phyloP scores from a whole-genome alignment of 1,140 invertebrate species.

The Diploscapter pachys region DNA sequence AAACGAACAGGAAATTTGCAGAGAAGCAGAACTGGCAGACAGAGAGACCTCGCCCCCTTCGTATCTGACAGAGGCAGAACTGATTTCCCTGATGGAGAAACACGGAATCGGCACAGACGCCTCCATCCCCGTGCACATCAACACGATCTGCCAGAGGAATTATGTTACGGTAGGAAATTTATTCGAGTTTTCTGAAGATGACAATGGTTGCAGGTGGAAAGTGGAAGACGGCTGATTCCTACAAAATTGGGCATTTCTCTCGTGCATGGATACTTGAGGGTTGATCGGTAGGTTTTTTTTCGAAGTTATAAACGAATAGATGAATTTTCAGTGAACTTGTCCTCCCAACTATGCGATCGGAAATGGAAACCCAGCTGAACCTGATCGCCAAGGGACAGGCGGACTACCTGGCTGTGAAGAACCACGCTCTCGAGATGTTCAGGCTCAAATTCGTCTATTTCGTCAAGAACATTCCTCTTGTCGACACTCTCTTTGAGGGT shows the following conservation, averaged over 20 bases:
- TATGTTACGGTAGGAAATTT: constrained; percentile 76
- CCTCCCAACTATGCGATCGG: constrained; percentile 90
- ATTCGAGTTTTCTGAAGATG: constrained; percentile 59
- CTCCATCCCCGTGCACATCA: constrained; percentile 98
- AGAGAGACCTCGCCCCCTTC: constrained; percentile 90
- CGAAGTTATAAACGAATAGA: too few species aligned
- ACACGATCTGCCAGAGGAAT: constrained; percentile 95
- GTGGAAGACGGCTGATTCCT: constrained; percentile 58
- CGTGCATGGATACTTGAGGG: constrained; percentile 89
- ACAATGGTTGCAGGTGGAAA: constrained; percentile 37
- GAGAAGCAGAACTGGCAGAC: constrained; percentile 74
- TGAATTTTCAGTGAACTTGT: constrained; percentile 71
- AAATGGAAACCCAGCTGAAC: constrained; percentile 91
- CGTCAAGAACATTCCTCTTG: constrained; percentile 81
- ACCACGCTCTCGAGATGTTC: constrained; percentile 90
- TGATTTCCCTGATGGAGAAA: constrained; percentile 98
- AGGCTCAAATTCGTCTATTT: constrained; percentile 92
- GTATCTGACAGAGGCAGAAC: constrained; percentile 92
- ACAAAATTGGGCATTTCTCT: constrained; percentile 80
- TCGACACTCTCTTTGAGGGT: constrained; percentile 89
- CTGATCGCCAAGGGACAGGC: constrained; percentile 86
- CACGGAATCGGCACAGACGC: constrained; percentile 98
- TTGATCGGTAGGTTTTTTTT: constrained; percentile 70
- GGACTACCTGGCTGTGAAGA: constrained; percentile 67
- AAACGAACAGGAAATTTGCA: neutral